Evolutionary conservation across 2,888 invertebrate genomes (phyloP).

Genomic region (Andrena trimmerana): DNA sequence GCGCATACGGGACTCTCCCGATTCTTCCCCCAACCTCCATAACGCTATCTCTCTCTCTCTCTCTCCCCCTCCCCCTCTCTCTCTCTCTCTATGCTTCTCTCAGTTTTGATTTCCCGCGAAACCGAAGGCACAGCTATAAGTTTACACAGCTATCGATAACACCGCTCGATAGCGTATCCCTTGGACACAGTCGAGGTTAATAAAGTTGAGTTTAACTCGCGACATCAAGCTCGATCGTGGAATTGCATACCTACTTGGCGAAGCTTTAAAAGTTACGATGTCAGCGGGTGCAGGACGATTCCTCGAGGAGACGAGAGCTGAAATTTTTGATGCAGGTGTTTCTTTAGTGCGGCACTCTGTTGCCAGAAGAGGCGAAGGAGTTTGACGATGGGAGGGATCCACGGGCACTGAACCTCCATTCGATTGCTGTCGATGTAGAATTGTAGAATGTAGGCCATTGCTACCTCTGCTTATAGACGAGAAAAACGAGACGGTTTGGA

Average conservation of each 20-base stretch:
- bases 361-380: neutral
- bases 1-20: slow-evolving; percentile 62
- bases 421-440: too few species aligned
- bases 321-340: slow-evolving; percentile 64
- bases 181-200: neutral
- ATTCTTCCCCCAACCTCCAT: slow-evolving; percentile 12
- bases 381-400: too few species aligned
- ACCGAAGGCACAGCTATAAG: slow-evolving; percentile 10
- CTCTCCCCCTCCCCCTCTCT: neutral
- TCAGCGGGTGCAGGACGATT: too few species aligned
- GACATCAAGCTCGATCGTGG: too few species aligned
- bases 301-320: slow-evolving; percentile 53
- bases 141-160: slow-evolving; percentile 20
- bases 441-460: too few species aligned
- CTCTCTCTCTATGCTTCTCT: neutral
- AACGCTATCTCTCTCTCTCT: slow-evolving; percentile 7
- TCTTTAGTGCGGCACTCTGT: slow-evolving; percentile 67
- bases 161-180: neutral
- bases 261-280: too few species aligned
- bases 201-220: slow-evolving; percentile 37
- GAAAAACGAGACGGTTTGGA: neutral
- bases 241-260: too few species aligned
- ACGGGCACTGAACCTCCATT: too few species aligned
- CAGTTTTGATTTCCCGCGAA: slow-evolving; percentile 56
- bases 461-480: too few species aligned